phyloP scores from a whole-genome alignment of 2,888 invertebrate species.

The Nephrotoma appendiculata region DNA sequence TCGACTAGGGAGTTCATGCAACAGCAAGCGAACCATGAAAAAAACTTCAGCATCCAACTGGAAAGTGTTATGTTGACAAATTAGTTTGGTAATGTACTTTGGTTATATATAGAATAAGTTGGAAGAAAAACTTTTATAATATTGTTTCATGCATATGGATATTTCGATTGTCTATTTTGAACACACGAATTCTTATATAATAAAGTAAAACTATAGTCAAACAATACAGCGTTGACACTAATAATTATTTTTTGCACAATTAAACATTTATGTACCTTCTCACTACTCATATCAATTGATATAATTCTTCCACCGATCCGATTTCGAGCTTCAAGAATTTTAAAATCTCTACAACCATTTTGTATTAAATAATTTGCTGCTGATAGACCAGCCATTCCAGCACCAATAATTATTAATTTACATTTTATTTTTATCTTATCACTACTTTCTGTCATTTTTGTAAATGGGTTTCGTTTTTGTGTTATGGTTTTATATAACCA shows the following conservation, averaged over 20 bases:
- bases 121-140: background rate
- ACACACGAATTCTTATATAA: conserved; percentile 6
- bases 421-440: background rate
- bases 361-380: conserved; percentile 70
- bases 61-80: background rate
- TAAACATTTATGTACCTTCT: conserved; percentile 25
- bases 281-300: conserved; percentile 52
- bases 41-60: background rate
- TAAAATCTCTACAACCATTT: conserved; percentile 64
- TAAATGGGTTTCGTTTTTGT: background rate
- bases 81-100: background rate
- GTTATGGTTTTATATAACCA: background rate
- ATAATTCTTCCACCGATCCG: conserved; percentile 72
- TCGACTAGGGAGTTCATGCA: background rate
- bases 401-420: conserved; percentile 56
- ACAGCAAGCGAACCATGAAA: background rate
- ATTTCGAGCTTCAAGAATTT: conserved; percentile 65
- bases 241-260: background rate
- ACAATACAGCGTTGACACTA: background rate
- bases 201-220: background rate
- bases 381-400: conserved; percentile 65
- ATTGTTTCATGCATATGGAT: background rate
- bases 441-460: background rate
- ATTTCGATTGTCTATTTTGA: background rate
- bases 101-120: too few relatives aligned